Base-by-base conservation (phyloP, 2,888 invertebrate genomes). In the Nudaria mundana region DNA sequence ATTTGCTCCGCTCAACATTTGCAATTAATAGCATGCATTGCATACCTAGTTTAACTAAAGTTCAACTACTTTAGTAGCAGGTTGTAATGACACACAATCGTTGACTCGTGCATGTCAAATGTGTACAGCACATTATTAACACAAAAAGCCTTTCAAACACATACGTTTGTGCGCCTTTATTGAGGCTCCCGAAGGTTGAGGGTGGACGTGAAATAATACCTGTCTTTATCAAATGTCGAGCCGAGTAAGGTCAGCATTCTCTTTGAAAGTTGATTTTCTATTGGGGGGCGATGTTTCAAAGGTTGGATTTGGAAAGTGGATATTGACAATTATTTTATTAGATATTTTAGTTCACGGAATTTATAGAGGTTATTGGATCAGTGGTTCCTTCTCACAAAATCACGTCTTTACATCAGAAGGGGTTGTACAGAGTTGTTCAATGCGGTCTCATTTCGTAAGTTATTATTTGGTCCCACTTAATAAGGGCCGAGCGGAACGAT, bases 111-210 rank as follows among this genome's bases (percentile, higher is more conserved):
- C 10, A n/a, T 30, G 24, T 25, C 24, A 11, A 30, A 18, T 32
- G 20, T 32, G 32, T 38, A 28, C 20, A 38, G 28, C n/a, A n/a
- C n/a, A n/a, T n/a, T 33, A 32, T 28, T 38, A 38, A 28, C n/a
- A 40, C 18, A 30, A 35, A 35, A 24, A 25, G 25, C 30, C 30
- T 30, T 34, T 25, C 28, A 25, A 16, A 13, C 13, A 20, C 32
- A 30, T 7, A 33, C 18, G 7, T 15, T 26, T 8, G 10, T 20
- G 12, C n/a, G 14, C 16, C 25, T 29, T 40, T 41, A 41, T 46
- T 39, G 33, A 32, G 30, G 34, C 32, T 11, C 24, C 28, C 25
- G 32, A 48, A 57, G 53, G 45, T 26, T 32, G 30, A 23, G 25
- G 10, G 14, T 10, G 29, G 30, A 13, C 26, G 25, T 31, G 14